Evolutionary conservation across 2,888 invertebrate species (phyloP).

Genomic region (Lordiphosa andalusiaca): DNA sequence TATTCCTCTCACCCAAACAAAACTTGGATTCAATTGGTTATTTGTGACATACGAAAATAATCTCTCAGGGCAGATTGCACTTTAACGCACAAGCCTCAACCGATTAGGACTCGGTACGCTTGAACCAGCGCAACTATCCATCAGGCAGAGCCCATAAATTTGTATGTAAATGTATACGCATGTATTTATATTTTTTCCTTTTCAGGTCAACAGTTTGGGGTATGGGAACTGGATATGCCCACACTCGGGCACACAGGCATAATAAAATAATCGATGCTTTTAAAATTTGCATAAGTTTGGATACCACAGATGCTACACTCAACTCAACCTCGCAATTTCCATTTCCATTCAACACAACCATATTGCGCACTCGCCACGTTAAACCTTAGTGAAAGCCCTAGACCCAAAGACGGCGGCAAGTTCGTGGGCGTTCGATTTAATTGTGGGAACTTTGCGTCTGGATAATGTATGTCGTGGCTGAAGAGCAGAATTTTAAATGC

Average conservation of each 20-base stretch:
- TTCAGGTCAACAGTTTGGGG: slow-evolving; percentile 34
- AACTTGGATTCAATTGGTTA: neutral
- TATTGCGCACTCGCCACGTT: slow-evolving; percentile 37
- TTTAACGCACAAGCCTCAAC: slow-evolving; percentile 1
- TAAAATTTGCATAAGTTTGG: slow-evolving; percentile 56
- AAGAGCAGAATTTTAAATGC: slow-evolving; percentile 44
- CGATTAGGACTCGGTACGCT: slow-evolving; percentile 9
- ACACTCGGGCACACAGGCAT: slow-evolving; percentile 28
- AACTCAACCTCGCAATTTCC: slow-evolving; percentile 19
- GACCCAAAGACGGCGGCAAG: slow-evolving; percentile 18
- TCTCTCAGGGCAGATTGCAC: neutral
- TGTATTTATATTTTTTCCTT: slow-evolving; percentile 11
- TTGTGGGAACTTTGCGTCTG: slow-evolving; percentile 68
- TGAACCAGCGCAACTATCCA: slow-evolving; percentile 27
- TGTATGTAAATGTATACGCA: slow-evolving; percentile 19
- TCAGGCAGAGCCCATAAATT: slow-evolving; percentile 20
- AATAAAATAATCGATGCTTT: slow-evolving; percentile 49
- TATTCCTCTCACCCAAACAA: no score
- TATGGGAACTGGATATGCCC: slow-evolving; percentile 8
- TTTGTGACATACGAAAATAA: neutral
- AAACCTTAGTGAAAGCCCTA: slow-evolving; percentile 15
- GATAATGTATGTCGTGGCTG: slow-evolving; percentile 23
- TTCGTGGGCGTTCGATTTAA: slow-evolving; percentile 47
- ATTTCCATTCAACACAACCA: slow-evolving; percentile 23
- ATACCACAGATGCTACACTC: slow-evolving; percentile 30